Evolutionary conservation across 2,113 vertebrate species (phyloP).

Genomic region (Clarias magur): DNA sequence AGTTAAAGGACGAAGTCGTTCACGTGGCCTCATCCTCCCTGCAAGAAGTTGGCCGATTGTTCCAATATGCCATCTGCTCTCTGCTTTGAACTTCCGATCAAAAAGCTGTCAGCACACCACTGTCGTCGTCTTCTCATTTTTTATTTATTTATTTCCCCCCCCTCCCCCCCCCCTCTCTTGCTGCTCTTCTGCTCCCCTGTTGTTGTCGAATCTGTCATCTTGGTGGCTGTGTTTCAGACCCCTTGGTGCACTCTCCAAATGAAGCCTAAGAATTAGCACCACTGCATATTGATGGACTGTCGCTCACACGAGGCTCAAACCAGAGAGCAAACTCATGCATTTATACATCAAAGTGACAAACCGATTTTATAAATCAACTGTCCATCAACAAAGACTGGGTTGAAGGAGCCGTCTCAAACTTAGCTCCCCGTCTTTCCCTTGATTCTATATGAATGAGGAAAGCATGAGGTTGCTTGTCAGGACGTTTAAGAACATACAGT

Average conservation of each 20-base stretch:
- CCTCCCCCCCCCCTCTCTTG: constrained; percentile 41
- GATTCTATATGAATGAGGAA: constrained; percentile 7
- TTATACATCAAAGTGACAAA: constrained; percentile 68
- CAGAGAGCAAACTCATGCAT: constrained; percentile 61
- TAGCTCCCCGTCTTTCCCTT: constrained; percentile 8
- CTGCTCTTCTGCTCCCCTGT: constrained; percentile 40
- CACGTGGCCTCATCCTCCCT: constrained; percentile 58
- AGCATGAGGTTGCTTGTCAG: constrained; percentile 42
- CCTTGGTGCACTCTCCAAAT: constrained; percentile 52
- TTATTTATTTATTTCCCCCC: constrained; percentile 43
- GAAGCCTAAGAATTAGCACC: constrained; percentile 61
- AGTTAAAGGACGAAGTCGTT: constrained; percentile 64
- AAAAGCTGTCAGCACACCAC: constrained; percentile 68
- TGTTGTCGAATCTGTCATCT: constrained; percentile 47
- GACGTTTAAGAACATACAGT: constrained; percentile 32
- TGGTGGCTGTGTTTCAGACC: constrained; percentile 28
- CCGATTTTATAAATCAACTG: constrained; percentile 59
- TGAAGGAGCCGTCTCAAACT: constrained; percentile 42
- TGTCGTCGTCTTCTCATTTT: constrained; percentile 32
- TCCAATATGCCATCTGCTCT: constrained; percentile 75
- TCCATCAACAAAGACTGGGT: constrained; percentile 51
- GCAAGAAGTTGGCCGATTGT: constrained; percentile 70
- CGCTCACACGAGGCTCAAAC: constrained; percentile 47
- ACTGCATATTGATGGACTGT: constrained; percentile 64
- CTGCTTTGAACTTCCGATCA: constrained; percentile 76